phyloP scores from a whole-genome alignment of 1,140 invertebrate genomes.

The Diorhabda elongata region DNA sequence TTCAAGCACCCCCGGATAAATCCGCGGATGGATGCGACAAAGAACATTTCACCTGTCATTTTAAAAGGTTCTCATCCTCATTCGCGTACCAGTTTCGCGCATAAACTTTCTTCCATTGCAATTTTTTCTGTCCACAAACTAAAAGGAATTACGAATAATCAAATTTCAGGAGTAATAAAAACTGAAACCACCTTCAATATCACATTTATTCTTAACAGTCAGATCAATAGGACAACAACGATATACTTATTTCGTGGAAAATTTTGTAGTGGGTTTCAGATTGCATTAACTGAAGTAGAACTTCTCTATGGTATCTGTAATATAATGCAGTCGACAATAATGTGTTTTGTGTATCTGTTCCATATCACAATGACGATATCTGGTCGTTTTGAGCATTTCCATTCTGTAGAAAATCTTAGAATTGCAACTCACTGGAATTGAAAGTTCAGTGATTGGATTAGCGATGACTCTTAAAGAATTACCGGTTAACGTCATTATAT shows the following conservation, averaged over 20 bases:
- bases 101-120: no score
- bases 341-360: constrained; percentile 12
- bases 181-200: no score
- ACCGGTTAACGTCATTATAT: constrained; percentile 5
- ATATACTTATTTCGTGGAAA: not conserved
- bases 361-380: constrained; percentile 11
- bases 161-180: no score
- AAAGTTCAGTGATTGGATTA: constrained; percentile 12
- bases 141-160: no score
- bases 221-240: no score
- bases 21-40: no score
- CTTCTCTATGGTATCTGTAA: constrained; percentile 4
- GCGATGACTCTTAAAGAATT: constrained; percentile 8
- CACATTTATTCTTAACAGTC: no score
- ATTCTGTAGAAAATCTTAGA: constrained; percentile 8
- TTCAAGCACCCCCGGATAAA: no score
- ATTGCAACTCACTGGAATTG: constrained; percentile 6
- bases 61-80: no score
- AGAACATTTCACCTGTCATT: no score
- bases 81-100: no score
- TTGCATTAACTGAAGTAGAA: constrained; percentile 13
- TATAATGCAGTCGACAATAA: constrained; percentile 11
- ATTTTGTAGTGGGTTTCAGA: constrained; percentile 5
- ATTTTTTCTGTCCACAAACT: no score
- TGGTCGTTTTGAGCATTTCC: constrained; percentile 12